Percentiles rank a stretch among this genome's conserved stretches.
Evolutionary conservation across 2,888 invertebrate species (phyloP).

Genomic region (Choreutis nemorana): DNA sequence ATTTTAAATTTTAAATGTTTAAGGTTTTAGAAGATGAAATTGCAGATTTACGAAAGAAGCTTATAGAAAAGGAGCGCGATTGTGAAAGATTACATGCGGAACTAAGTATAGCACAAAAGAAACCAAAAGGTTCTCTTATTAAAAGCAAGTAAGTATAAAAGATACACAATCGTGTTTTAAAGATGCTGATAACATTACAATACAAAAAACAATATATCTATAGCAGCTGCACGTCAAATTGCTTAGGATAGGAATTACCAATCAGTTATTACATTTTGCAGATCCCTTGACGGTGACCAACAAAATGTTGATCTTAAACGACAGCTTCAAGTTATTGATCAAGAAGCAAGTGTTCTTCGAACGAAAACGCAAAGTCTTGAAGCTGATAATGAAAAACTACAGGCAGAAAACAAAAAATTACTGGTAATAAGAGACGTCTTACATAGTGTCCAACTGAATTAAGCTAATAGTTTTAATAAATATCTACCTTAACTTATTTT

Average conservation of each 20-base stretch:
- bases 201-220: no score
- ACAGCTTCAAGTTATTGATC: slow-evolving; percentile 79
- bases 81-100: slow-evolving; percentile 80
- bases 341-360: slow-evolving; percentile 75
- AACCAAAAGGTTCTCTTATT: slow-evolving; percentile 67
- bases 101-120: slow-evolving; percentile 69
- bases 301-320: slow-evolving; percentile 74
- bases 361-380: slow-evolving; percentile 74
- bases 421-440: slow-evolving; percentile 36
- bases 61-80: slow-evolving; percentile 84
- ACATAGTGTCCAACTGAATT: neutral
- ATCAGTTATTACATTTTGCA: slow-evolving; percentile 33
- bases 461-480: neutral
- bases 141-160: slow-evolving; percentile 69
- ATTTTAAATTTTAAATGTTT: slow-evolving; percentile 10
- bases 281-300: slow-evolving; percentile 70
- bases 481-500: slow-evolving; percentile 11
- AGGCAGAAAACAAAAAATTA: slow-evolving; percentile 76
- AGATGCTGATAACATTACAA: neutral
- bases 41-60: slow-evolving; percentile 74
- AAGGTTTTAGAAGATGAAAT: slow-evolving; percentile 77
- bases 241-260: no score
- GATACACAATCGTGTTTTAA: neutral
- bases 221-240: no score
- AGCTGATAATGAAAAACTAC: slow-evolving; percentile 78